Conservation (phyloP, 2,797 vertebrate genomes). For the Microctenopoma lineatum region DNA sequence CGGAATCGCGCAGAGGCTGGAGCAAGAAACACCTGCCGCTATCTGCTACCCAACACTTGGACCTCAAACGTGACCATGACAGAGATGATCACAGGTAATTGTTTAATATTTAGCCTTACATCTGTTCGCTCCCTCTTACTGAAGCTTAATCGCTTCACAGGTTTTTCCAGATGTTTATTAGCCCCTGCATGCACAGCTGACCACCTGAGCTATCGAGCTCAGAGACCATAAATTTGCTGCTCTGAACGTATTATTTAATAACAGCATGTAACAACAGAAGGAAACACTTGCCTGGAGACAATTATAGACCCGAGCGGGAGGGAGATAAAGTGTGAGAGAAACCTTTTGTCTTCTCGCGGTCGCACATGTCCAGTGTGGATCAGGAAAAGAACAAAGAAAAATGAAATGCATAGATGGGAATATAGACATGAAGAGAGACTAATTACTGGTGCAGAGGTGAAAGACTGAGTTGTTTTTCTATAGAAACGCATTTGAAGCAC, state of each 20-base stretch:
- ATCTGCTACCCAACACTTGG: conserved; percentile 64
- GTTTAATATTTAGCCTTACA: neutral
- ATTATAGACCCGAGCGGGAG: conserved; percentile 22
- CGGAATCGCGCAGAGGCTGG: conserved; percentile 84
- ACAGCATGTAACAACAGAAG: conserved; percentile 1
- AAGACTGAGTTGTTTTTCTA: neutral
- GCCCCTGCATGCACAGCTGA: neutral
- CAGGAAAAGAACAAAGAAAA: neutral
- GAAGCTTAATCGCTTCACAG: neutral
- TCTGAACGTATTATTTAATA: neutral
- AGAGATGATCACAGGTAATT: conserved; percentile 89
- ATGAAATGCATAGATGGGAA: neutral
- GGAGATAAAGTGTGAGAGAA: conserved; percentile 34
- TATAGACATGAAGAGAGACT: neutral
- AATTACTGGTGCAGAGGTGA: neutral
- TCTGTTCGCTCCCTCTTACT: neutral
- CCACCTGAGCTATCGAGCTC: neutral
- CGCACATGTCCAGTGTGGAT: conserved; percentile 10
- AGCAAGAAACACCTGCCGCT: conserved; percentile 82
- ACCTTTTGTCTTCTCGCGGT: conserved; percentile 23
- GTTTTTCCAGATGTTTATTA: neutral
- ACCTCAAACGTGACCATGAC: conserved; percentile 67
- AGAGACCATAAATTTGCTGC: neutral
- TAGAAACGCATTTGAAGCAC: conserved; percentile 2
- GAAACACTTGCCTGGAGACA: conserved; percentile 13